Base-by-base conservation (phyloP, 2,888 invertebrate species). In the Drepana falcataria region DNA sequence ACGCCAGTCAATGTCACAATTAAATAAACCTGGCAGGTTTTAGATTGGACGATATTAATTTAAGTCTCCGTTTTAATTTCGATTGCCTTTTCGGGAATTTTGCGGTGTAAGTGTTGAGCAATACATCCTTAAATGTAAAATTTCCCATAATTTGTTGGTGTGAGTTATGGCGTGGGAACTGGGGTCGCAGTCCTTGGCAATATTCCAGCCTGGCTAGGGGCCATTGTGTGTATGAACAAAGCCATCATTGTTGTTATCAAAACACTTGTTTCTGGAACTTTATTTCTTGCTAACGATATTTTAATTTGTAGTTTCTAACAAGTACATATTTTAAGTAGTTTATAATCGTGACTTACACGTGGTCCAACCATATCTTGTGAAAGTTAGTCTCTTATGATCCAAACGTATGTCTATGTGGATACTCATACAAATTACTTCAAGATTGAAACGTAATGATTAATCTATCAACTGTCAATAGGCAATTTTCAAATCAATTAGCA, bases 1-100 rank as follows among this genome's bases (percentile, higher is more conserved):
- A 85, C 85, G 79, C 63, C 63, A 68, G 63, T 77, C 84, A 85
- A 84, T 84, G 85, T 82, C 84, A 81, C 73, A 72, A 71, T 79
- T 70, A 75, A 76, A 75, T 76, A 72, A 72, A 70, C 64, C 55
- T 66, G 68, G 70, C 68, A 65, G 58, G 58, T 74, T 79, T 77
- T 78, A 68, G 73, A 74, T 74, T 74, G 73, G 58, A 52, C 66
- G 55, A 60, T 68, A 71, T 74, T 74, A 75, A 74, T 75, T 73
- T 63, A 53, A 44, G 41, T 33, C 2, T 40, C 41, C 40, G 9
- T 44, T 44, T 44, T 9, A 44, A 44, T 44, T 9, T 44, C 34
- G 6, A 4, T 35, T 41, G 35, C 51, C 33, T 37, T 41, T 41
- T 34, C 40, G 9, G 40, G 33, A 4, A 37, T 35, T 49, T 37